A percentile compares a stretch with the other conserved stretches of the same genome.
Conservation (phyloP, 2,888 invertebrate genomes). For the Frankliniella fusca region DNA sequence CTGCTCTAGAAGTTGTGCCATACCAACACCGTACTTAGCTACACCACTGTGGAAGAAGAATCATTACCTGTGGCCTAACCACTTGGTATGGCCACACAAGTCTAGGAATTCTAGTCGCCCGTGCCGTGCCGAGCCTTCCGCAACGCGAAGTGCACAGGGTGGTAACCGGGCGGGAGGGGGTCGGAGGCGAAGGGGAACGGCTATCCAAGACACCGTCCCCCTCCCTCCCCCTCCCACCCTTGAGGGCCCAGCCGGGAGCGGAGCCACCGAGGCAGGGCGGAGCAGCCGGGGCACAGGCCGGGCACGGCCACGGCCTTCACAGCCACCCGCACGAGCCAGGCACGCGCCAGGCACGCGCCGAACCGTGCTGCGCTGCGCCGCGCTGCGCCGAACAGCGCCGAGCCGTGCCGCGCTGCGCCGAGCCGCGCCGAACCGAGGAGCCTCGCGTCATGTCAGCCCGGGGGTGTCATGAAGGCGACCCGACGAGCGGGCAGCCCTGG, state of each 20-base stretch:
- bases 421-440: background rate
- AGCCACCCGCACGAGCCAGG: background rate
- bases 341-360: background rate
- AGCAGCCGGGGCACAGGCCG: background rate
- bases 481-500: background rate
- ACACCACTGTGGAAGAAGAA: background rate
- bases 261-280: background rate
- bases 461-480: too few species aligned
- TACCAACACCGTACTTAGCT: constrained; percentile 22
- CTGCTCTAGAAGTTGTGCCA: background rate
- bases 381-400: background rate
- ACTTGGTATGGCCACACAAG: constrained; percentile 14
- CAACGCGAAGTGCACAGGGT: background rate
- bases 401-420: background rate
- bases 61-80: constrained; percentile 8
- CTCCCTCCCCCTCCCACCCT: background rate
- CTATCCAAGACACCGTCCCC: background rate
- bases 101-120: background rate
- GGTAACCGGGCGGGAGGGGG: background rate
- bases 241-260: background rate
- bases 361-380: background rate
- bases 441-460: background rate
- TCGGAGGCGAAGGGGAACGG: background rate
- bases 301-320: background rate
- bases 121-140: background rate